Evolutionary conservation across 2,797 vertebrate species (phyloP).

Genomic region (Hyperoplus lanceolatus): DNA sequence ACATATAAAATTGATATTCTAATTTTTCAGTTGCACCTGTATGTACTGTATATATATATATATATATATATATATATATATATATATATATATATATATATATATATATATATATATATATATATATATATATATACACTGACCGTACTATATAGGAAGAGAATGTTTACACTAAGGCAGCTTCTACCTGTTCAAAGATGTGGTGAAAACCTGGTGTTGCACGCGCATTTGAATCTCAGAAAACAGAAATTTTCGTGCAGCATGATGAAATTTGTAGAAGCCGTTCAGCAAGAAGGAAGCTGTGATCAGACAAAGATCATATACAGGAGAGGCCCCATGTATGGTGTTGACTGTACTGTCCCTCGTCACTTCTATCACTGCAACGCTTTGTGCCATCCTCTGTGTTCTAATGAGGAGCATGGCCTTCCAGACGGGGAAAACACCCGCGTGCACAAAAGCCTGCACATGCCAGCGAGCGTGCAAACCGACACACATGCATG

Average conservation of each 20-base stretch:
- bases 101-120: conserved; percentile 2
- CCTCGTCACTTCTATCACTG: conserved; percentile 23
- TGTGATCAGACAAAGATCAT: background rate
- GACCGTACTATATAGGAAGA: background rate
- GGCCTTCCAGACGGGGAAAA: conserved; percentile 64
- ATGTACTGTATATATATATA: background rate
- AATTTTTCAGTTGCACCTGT: no score
- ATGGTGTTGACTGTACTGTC: conserved; percentile 6
- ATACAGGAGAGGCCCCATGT: background rate
- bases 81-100: conserved; percentile 5
- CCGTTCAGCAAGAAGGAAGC: background rate
- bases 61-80: conserved; percentile 6
- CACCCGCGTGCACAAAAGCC: conserved; percentile 23
- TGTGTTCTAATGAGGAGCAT: conserved; percentile 66
- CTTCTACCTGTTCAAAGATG: conserved; percentile 5
- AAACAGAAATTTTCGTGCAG: background rate
- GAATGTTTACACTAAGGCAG: conserved; percentile 5
- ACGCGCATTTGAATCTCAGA: background rate
- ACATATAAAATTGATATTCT: no score
- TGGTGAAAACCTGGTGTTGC: background rate
- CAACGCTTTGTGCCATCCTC: conserved; percentile 64
- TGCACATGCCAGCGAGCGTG: conserved; percentile 32
- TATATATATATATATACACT: background rate
- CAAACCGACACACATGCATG: conserved; percentile 20
- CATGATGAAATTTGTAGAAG: background rate